Base-by-base conservation (phyloP, 2,797 vertebrate genomes). In the Sebastes itinus region DNA sequence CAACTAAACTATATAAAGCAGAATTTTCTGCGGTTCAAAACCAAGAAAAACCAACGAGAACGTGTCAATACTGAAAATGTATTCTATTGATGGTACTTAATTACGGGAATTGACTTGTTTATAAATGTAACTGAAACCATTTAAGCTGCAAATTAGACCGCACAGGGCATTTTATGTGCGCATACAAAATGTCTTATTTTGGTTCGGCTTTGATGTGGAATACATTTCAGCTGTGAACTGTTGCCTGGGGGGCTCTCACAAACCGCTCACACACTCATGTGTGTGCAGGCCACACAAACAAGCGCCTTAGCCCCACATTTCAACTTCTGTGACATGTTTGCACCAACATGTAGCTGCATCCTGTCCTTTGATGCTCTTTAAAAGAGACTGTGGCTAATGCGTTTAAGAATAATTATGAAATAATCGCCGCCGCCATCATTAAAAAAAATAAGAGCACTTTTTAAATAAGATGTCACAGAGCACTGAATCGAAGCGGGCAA, bases 41-140 rank as follows among this genome's bases (percentile, higher is more conserved):
- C 90, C 82, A 94, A 96, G 30, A 95, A 77, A 94, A 84, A 67
- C 91, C 68, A 79, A 94, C 42, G 93, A 83, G 7, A 94, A 96
- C 11, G 95, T 94, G 27, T 96, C 96, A 94, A 96, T 84, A 90
- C 95, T 95, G 89, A 96, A 97, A 88, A 97, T 82, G 28, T 91
- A 0, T 95, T 97, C 94, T 96, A 96, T 92, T 96, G 96, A 92
- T 96, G 95, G 54, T 95, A 93, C 88, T 96, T 97, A 87, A 97
- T 97, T 89, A 87, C 84, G 65, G 49, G 28, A 89, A 91, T 82
- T 88, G 88, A 87, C 86, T 89, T 89, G 88, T 94, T 91, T 90
- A 88, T 82, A 90, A 88, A 91, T 84, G 63, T 73, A 92, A 93
- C 79, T 68, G 79, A 89, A 88, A 87, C 67, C 81, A 35, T 86